A percentile compares a stretch with the other conserved stretches of the same genome.
These are phyloP conservation scores for Gasteruption jaculator DNA, from an alignment of 2,888 invertebrate genomes.

Conservation along the genomic window DNA sequence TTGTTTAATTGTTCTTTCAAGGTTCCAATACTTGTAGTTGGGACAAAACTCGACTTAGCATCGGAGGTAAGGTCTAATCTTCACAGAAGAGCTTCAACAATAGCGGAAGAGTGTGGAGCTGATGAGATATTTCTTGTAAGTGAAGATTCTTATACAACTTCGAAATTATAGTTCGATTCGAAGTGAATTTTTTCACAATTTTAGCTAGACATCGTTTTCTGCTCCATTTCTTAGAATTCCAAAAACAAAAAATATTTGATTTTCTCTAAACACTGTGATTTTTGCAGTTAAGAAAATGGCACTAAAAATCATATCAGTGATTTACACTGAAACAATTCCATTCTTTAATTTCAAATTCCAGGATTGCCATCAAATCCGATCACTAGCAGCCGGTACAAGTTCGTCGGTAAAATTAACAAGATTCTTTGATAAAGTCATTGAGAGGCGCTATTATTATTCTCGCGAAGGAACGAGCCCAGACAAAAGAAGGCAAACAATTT, in stretches of 20 bases:
- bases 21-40: slow-evolving; percentile 91
- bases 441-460: slow-evolving; percentile 56
- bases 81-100: slow-evolving; percentile 61
- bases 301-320: slow-evolving; percentile 9
- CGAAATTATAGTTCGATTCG: no score
- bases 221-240: neutral
- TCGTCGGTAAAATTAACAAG: slow-evolving; percentile 90
- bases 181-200: neutral
- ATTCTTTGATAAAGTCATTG: slow-evolving; percentile 87
- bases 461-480: slow-evolving; percentile 55
- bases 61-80: slow-evolving; percentile 68
- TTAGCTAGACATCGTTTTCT: neutral
- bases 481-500: slow-evolving; percentile 53
- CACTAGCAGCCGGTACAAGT: slow-evolving; percentile 89
- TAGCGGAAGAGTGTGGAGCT: slow-evolving; percentile 87
- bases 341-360: slow-evolving; percentile 40
- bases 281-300: neutral
- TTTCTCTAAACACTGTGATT: neutral
- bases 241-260: slow-evolving; percentile 3
- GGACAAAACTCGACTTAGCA: slow-evolving; percentile 86
- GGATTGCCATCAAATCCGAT: slow-evolving; percentile 64
- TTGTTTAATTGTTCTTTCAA: slow-evolving; percentile 52
- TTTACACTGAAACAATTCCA: slow-evolving; percentile 13
- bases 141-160: no score
- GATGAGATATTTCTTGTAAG: slow-evolving; percentile 85